Conservation (phyloP, 2,797 vertebrate genomes). For the Sternarchorhynchus goeldii region DNA sequence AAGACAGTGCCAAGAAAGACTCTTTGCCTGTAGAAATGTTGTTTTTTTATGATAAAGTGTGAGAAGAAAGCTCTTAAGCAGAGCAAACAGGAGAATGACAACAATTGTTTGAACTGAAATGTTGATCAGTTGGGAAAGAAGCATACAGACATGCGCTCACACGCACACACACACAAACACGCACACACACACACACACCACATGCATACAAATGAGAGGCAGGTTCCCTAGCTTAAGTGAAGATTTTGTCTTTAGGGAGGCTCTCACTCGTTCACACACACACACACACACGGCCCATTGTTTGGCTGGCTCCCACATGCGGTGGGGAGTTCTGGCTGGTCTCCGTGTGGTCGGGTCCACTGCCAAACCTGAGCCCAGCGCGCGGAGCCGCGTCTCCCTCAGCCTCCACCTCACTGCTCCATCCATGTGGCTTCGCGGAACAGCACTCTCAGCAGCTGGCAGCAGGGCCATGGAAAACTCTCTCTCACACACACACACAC, state of each 20-base stretch:
- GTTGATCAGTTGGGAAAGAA: slow-evolving; percentile 11
- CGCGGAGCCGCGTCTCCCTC: slow-evolving; percentile 64
- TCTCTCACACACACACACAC: slow-evolving; percentile 62
- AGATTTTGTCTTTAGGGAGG: slow-evolving; percentile 34
- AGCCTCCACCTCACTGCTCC: slow-evolving; percentile 77
- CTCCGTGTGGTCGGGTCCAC: slow-evolving; percentile 69
- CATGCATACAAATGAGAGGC: slow-evolving; percentile 19
- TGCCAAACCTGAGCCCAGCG: slow-evolving; percentile 75
- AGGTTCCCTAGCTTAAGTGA: slow-evolving; percentile 27
- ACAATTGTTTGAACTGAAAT: slow-evolving; percentile 3
- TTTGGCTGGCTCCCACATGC: slow-evolving; percentile 56
- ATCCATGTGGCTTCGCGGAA: slow-evolving; percentile 82
- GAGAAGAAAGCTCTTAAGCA: neutral
- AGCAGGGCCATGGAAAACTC: slow-evolving; percentile 78
- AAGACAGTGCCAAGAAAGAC: neutral
- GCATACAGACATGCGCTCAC: slow-evolving; percentile 27
- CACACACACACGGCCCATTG: slow-evolving; percentile 43
- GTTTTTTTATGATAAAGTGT: neutral
- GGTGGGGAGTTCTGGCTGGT: slow-evolving; percentile 64
- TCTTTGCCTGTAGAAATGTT: too few species aligned
- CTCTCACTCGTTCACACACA: slow-evolving; percentile 30
- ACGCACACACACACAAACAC: neutral
- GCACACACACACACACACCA: too few species aligned
- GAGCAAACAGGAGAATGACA: neutral
- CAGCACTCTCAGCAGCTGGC: slow-evolving; percentile 81